Conservation (phyloP, 2,888 invertebrate genomes). For the Tricholauxania praeusta region DNA sequence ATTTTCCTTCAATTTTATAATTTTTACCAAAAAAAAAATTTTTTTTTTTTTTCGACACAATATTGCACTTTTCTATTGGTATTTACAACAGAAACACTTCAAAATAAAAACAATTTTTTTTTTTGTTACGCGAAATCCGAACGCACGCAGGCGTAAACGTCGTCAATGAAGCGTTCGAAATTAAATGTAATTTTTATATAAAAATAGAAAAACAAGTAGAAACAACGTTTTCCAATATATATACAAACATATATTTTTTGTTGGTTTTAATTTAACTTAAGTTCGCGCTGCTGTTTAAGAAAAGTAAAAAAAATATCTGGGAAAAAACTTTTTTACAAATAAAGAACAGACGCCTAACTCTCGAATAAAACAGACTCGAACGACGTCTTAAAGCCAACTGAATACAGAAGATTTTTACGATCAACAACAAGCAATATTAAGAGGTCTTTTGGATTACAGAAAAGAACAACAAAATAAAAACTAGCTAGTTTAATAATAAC, state of each 20-base stretch:
- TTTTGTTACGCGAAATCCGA: conserved; percentile 9
- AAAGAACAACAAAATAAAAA: background rate
- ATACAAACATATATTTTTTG: too few species aligned
- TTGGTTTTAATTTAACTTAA: background rate
- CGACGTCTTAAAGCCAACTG: conserved; percentile 32
- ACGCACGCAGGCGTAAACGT: conserved; percentile 26
- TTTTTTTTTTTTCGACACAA: background rate
- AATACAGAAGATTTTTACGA: conserved; percentile 22
- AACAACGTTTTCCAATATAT: background rate
- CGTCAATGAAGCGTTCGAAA: conserved; percentile 5
- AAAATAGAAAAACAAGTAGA: conserved; percentile 1
- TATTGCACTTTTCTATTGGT: background rate
- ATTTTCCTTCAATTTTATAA: too few species aligned
- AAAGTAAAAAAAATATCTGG: background rate
- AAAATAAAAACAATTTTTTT: background rate
- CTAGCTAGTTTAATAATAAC: conserved; percentile 9
- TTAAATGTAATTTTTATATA: background rate
- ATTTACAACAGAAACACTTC: conserved; percentile 3
- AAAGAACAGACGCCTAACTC: conserved; percentile 19
- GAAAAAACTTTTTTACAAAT: background rate
- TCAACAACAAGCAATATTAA: conserved; percentile 8
- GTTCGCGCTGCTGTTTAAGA: conserved; percentile 18
- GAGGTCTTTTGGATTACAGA: background rate
- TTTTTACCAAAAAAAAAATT: too few species aligned
- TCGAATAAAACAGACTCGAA: conserved; percentile 13